Base-by-base conservation (phyloP, 2,888 invertebrate species). In the Agrotis clavis region DNA sequence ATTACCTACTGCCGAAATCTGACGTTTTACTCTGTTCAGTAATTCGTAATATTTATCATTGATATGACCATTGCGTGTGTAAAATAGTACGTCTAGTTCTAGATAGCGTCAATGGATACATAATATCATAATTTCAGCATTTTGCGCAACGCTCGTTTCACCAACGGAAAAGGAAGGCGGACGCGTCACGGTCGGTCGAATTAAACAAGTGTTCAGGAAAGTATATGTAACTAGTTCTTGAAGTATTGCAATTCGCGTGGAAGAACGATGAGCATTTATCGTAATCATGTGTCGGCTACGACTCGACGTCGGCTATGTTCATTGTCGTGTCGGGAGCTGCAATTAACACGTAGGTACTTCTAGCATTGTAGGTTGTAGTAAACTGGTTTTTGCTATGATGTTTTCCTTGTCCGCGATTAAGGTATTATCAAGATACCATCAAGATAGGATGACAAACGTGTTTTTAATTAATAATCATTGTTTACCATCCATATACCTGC, bases 111-210 rank as follows among this genome's bases (percentile, higher is more conserved):
- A 67, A 50, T 74, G n/a, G 63, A 57, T 71, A 70, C 77, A 74
- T 81, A 82, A 82, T 87, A 86, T 84, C 74, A 86, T 84, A 83
- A 88, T 88, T 89, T 88, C 84, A 86, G 84, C 77, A 81, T 74
- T 92, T 94, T 94, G 90, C 94, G 93, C 91, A 95, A 95, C 84
- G 41, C 56, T 81, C 92, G 95, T 95, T 96, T 95, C 95, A 95
- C 95, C 91, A 84, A 89, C 93, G 95, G 95, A 95, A 95, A 95
- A 92, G 95, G 95, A 95, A 95, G 92, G 88, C 89, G 90, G 90
- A 89, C 88, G 86, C 88, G 92, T 92, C 89, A 93, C 90, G 94
- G 89, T 90, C 88, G 88, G 88, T 77, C 86, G 90, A 87, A 83
- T 88, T 81, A 86, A 86, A 88, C 86, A 87, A 89, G 87, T 85